These are phyloP conservation scores for Patiria pectinifera DNA, from an alignment of 53 echinoderm and acorn worm species.

Conservation along the genomic window DNA sequence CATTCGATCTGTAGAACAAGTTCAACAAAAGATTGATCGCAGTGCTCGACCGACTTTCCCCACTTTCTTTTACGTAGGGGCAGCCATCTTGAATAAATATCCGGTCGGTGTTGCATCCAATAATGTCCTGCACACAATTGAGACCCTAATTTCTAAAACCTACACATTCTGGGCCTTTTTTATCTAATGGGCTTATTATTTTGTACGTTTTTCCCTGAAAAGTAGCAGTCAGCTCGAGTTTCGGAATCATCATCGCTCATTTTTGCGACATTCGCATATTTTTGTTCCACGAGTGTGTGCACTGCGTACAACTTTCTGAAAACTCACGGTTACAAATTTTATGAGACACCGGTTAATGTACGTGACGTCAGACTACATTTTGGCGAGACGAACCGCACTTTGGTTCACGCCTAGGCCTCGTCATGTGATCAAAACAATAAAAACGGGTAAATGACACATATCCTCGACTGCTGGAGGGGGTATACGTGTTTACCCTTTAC, in stretches of 20 bases:
- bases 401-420: not conserved
- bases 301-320: not conserved
- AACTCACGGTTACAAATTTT: not conserved
- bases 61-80: conserved; percentile 24
- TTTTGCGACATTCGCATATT: not conserved
- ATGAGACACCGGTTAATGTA: not conserved
- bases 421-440: conserved; percentile 2
- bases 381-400: not conserved
- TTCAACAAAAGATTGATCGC: not conserved
- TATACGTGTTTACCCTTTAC: too few species aligned
- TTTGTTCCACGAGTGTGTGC: not conserved
- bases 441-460: not conserved
- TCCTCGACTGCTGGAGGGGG: not conserved
- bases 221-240: not conserved
- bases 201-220: too few species aligned
- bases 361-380: not conserved
- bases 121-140: not conserved
- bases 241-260: not conserved
- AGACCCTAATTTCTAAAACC: not conserved
- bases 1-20: not conserved
- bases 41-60: not conserved
- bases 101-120: not conserved
- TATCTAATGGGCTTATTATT: too few species aligned
- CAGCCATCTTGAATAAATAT: conserved; percentile 53
- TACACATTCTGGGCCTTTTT: too few species aligned